Evolutionary conservation across 2,113 vertebrate species (phyloP).

Genomic region (Grammomys surdaster): DNA sequence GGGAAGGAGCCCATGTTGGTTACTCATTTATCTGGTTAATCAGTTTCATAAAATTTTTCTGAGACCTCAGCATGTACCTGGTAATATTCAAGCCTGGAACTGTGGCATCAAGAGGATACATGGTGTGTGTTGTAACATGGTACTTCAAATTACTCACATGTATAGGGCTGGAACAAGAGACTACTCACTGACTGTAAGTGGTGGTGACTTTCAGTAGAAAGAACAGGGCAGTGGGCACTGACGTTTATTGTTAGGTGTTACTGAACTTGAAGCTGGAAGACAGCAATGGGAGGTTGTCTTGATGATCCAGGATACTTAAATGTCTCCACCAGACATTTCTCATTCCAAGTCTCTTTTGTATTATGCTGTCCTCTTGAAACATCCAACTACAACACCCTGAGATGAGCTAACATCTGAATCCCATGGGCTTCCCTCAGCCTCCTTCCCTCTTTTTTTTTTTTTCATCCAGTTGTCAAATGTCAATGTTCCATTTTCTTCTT

Average conservation of each 20-base stretch:
- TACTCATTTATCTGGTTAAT: neutral
- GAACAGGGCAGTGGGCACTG: neutral
- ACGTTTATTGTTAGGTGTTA: neutral
- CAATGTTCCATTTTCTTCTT: neutral
- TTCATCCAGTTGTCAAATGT: neutral
- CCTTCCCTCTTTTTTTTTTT: neutral
- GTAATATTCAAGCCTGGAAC: neutral
- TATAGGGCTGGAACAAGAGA: rapidly evolving
- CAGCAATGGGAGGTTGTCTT: neutral
- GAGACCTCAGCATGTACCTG: neutral
- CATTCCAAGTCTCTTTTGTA: neutral
- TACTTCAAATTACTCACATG: neutral
- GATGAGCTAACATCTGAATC: neutral
- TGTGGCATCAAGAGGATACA: rapidly evolving
- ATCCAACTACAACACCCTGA: neutral
- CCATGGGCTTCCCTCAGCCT: neutral
- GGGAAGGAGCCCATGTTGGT: neutral
- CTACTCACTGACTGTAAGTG: too few species aligned
- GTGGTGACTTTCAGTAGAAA: neutral
- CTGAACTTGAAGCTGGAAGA: neutral
- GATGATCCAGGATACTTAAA: neutral
- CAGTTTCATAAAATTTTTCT: neutral
- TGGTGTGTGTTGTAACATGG: neutral
- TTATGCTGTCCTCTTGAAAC: neutral
- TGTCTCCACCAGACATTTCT: neutral